Conservation (phyloP, 2,888 invertebrate species). For the Chloromyia formosa region DNA sequence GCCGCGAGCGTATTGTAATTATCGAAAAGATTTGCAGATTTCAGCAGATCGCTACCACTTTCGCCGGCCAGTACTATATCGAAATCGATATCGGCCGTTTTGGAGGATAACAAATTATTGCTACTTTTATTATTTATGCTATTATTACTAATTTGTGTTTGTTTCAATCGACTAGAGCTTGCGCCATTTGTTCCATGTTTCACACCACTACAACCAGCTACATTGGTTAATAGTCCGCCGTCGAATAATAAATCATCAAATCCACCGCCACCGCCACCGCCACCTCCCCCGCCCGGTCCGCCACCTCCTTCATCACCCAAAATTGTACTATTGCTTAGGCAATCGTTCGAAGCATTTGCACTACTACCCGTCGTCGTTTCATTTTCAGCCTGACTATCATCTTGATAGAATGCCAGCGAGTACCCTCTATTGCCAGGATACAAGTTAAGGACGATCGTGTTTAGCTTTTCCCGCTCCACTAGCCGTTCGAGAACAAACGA, state of each 20-base stretch:
- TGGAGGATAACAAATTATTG: constrained; percentile 47
- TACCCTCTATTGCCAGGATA: constrained; percentile 94
- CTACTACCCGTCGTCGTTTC: constrained; percentile 59
- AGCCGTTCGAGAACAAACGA: constrained; percentile 85
- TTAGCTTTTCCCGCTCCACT: constrained; percentile 84
- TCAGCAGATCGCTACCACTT: constrained; percentile 7
- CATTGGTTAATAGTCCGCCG: neutral
- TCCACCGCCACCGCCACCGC: neutral
- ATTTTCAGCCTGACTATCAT: constrained; percentile 64
- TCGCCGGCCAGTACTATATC: constrained; percentile 37
- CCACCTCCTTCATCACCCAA: constrained; percentile 23
- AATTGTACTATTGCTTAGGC: constrained; percentile 33
- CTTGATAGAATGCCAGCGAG: constrained; percentile 67
- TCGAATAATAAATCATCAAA: neutral
- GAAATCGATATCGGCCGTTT: constrained; percentile 43
- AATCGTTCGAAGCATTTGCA: constrained; percentile 47
- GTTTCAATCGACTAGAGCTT: constrained; percentile 51
- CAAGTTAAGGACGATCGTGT: constrained; percentile 88
- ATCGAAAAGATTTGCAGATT: constrained; percentile 23
- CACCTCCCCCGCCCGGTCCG: constrained; percentile 25
- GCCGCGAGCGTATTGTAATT: constrained; percentile 2
- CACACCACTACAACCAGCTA: neutral
- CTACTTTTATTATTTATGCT: constrained; percentile 48
- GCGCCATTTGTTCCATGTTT: constrained; percentile 47
- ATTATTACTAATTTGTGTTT: constrained; percentile 49